Conservation (phyloP, 2,113 vertebrate genomes). For the Nothobranchius furzeri region DNA sequence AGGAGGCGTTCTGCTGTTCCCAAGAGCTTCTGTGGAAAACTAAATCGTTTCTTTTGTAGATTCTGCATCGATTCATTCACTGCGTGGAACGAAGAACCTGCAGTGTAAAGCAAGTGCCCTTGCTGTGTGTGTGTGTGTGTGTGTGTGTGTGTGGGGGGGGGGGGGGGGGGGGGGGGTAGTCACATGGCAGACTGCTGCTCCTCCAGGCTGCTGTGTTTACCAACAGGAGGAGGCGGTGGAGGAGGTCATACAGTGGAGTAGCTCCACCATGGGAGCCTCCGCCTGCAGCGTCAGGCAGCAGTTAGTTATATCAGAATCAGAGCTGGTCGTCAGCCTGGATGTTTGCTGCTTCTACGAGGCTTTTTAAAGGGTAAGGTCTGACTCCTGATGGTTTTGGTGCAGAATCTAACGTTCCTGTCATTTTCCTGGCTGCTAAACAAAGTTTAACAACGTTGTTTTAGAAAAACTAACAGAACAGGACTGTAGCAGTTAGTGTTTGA, state of each 20-base stretch:
- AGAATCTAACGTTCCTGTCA: no score
- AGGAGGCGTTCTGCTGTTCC: no score
- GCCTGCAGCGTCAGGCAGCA: slow-evolving; percentile 26
- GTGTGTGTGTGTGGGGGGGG: no score
- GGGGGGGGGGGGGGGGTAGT: no score
- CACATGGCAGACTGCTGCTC: slow-evolving; percentile 58
- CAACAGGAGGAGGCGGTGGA: slow-evolving; percentile 50
- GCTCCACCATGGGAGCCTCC: slow-evolving; percentile 46
- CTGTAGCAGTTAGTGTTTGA: not conserved
- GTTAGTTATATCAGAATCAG: slow-evolving; percentile 6
- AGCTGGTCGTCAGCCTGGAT: slow-evolving; percentile 27
- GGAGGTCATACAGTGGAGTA: slow-evolving; percentile 43
- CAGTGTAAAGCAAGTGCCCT: no score
- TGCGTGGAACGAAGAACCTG: no score
- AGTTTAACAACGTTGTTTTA: not conserved
- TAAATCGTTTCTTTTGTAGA: no score
- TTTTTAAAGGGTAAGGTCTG: slow-evolving; percentile 41
- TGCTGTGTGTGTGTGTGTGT: no score
- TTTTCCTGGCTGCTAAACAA: not conserved
- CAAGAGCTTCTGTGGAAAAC: no score
- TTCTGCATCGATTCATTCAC: no score
- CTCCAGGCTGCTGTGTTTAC: slow-evolving; percentile 67
- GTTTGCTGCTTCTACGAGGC: slow-evolving; percentile 2
- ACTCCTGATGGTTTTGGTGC: not conserved
- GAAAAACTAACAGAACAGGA: not conserved